Conservation (phyloP, 2,888 invertebrate species). For the Eupithecia dodoneata region DNA sequence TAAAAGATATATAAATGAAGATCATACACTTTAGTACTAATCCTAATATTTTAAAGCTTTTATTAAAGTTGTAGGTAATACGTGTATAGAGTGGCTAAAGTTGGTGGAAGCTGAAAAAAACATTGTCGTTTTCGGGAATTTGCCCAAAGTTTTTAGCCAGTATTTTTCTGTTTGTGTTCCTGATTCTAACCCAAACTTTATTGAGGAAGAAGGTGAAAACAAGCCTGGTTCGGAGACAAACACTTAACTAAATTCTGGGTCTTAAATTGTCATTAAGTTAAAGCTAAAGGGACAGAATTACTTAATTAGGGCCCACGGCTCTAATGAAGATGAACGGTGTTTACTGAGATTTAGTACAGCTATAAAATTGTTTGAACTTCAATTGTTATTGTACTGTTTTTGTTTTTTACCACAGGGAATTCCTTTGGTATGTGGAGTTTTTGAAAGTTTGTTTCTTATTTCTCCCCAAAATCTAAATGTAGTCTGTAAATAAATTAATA, state of each 20-base stretch:
- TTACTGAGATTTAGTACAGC: slow-evolving; percentile 41
- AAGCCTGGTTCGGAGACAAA: slow-evolving; percentile 29
- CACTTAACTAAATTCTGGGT: slow-evolving; percentile 51
- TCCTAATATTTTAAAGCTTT: not conserved
- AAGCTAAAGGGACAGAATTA: slow-evolving; percentile 68
- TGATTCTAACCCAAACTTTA: slow-evolving; percentile 1
- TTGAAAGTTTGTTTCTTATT: not conserved
- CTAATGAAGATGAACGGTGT: slow-evolving; percentile 67
- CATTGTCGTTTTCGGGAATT: not conserved
- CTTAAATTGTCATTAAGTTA: slow-evolving; percentile 81
- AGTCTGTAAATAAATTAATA: no score
- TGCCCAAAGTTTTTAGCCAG: not conserved
- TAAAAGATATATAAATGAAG: no score
- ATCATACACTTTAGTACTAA: not conserved
- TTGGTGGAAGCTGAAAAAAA: not conserved
- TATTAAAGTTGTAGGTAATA: no score
- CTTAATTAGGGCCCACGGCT: slow-evolving; percentile 69
- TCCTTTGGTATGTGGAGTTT: not conserved
- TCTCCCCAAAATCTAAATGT: no score
- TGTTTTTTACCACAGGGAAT: not conserved
- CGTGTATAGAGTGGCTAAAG: not conserved
- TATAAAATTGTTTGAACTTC: not conserved
- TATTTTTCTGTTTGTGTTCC: slow-evolving; percentile 1
- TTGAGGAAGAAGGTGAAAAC: slow-evolving; percentile 30
- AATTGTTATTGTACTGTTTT: slow-evolving; percentile 4